Evolutionary conservation across 2,113 vertebrate species (phyloP).

Genomic region (Antigone vipio): DNA sequence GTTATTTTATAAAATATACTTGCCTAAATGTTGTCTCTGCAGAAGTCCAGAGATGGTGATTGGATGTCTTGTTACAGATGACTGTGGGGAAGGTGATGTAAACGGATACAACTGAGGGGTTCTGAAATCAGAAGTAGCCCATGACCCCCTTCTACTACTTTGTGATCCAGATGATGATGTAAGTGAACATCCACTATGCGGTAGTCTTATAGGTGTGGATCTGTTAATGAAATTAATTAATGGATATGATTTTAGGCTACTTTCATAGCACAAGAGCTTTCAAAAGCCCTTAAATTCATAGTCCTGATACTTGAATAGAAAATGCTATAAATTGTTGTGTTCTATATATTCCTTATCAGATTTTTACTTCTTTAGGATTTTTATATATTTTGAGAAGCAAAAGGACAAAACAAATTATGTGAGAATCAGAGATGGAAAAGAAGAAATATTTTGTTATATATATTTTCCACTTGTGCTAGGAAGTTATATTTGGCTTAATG

Average conservation of each 20-base stretch:
- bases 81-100: constrained; percentile 21
- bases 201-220: constrained; percentile 37
- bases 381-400: neutral
- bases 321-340: neutral
- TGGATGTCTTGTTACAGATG: constrained; percentile 12
- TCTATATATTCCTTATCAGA: neutral
- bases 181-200: neutral
- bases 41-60: constrained; percentile 69
- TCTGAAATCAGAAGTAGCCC: neutral
- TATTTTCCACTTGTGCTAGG: neutral
- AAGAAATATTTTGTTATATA: neutral
- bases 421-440: neutral
- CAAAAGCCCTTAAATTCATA: neutral
- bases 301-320: neutral
- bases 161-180: neutral
- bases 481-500: neutral
- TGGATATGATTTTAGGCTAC: neutral
- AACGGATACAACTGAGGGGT: neutral
- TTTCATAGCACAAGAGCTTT: neutral
- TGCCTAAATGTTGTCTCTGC: constrained; percentile 66
- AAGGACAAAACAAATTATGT: neutral
- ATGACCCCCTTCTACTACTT: neutral
- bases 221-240: constrained; percentile 43
- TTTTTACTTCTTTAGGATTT: neutral
- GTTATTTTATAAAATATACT: neutral